phyloP scores from a whole-genome alignment of 2,797 vertebrate species.

The Pteronotus mesoamericanus region DNA sequence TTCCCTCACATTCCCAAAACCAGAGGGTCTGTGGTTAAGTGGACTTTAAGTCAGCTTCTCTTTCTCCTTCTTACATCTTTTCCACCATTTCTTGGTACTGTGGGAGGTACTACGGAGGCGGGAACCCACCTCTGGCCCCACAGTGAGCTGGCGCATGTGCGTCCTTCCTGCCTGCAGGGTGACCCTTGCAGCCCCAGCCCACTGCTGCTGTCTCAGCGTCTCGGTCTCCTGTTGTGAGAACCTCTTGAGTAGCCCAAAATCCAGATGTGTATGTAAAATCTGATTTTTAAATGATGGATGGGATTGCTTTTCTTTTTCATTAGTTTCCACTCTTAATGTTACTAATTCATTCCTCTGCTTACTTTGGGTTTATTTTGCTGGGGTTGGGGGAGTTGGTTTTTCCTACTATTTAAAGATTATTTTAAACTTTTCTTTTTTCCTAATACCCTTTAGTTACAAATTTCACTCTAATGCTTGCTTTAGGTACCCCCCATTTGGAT shows the following conservation, averaged over 20 bases:
- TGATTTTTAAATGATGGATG: neutral
- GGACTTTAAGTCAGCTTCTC: neutral
- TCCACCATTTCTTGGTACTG: neutral
- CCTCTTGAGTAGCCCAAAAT: neutral
- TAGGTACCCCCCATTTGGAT: neutral
- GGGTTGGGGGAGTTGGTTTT: too few relatives aligned
- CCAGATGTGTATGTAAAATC: neutral
- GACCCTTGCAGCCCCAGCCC: neutral
- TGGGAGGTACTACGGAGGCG: too few relatives aligned
- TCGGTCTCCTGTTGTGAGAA: neutral
- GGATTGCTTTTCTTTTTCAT: neutral
- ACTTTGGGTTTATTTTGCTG: neutral
- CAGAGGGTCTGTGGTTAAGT: neutral
- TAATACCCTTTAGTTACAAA: neutral
- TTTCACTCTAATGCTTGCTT: neutral
- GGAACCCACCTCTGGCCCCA: neutral
- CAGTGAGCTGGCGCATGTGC: accelerated
- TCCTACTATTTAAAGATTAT: neutral
- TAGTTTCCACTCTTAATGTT: neutral
- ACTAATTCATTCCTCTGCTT: neutral
- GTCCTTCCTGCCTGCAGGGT: neutral
- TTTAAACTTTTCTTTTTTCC: neutral
- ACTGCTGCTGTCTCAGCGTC: neutral
- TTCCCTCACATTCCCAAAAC: neutral
- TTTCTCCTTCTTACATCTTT: neutral